Base-by-base conservation (phyloP, 2,888 invertebrate species). In the Nomada ferruginata region DNA sequence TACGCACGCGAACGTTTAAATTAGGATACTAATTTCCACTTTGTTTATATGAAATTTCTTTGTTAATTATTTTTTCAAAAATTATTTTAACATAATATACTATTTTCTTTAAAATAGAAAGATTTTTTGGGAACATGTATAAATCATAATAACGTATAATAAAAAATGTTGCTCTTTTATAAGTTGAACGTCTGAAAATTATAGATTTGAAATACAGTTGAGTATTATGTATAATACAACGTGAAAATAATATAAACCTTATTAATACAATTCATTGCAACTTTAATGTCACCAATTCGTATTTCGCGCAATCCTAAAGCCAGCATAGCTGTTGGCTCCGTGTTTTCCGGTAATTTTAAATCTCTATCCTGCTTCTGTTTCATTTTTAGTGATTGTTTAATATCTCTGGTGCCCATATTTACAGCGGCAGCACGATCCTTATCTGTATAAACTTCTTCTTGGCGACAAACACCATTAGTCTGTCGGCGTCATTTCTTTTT, bases 401-500 rank as follows among this genome's bases (percentile, higher is more conserved):
- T 98, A 91, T 98, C 98, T 83, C 96, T 96, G n/a, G 96, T 96
- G 0, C 97, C 97, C 95, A 97, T 93, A 90, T 97, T 97, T 20
- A 98, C 98, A 0, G 98, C 98, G 0, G 98, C 98, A 0, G 98
- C 98, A 9, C 98, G 95, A 92, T 98, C 98, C 91, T 98, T 98
- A 92, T 98, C 98, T 26, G 98, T 98, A 91, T 98, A 98, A 29
- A 97, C 94, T 91, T 98, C 98, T 87, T 97, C 97, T 79, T 94
- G 91, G 0, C 92, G 88, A 42, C 87, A 86, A 11, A 79, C 86
- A 2, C 90, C 89, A 77, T 90, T 89, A 70, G 89, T 92, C 68
- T 90, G 87, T 13, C 91, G 71, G 81, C 86, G 84, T 92, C 94
- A 84, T 91, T 92, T 80, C 89, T 94, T 90, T 87, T 91, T 87